Evolutionary conservation across 1,140 invertebrate genomes (phyloP), one percentile per base, ranked within the genome.

Genomic region (Limonius californicus): DNA sequence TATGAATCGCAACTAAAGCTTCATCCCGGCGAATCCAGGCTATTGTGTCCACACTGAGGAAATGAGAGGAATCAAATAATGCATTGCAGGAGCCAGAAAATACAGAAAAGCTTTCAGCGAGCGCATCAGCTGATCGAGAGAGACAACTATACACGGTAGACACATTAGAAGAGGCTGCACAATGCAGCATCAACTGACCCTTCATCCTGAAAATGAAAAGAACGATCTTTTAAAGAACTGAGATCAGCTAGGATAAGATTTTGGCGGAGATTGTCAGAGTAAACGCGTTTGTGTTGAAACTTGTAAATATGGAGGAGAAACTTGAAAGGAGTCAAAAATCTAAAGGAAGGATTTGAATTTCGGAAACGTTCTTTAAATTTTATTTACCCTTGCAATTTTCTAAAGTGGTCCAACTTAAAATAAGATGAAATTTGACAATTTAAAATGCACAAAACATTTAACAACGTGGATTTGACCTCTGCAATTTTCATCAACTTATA

Each of bases 131-230:
- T 39, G 35, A 39, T 39, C n/a, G 35, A 39, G 45, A 21, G 16
- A 21, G 20, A 50, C 11, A n/a, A n/a, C n/a, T n/a, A n/a, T n/a
- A n/a, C n/a, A n/a, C n/a, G n/a, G n/a, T 1, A 8, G 16, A 19
- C 20, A n/a, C 45, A 19, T 50, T 50, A 50, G 35, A 39, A 39
- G n/a, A 39, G n/a, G 11, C 35, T 14, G 8, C 8, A 14, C 2
- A 18, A 50, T 50, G n/a, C 15, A 18, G 45, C 19, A 19, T 50
- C 16, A 50, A 21, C 45, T 50, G 45, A 50, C 45, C 45, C 45
- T 21, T 50, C 45, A 21, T 50, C 7, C 45, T 50, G 20, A 50
- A 50, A 50, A 50, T 21, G 45, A 50, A 50, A 50, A 50, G 45
- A 50, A 50, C 16, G 16, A 50, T 50, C 45, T 50, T 21, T 50